Percentiles rank a stretch among this genome's conserved stretches.
These are phyloP conservation scores for Panthera uncia DNA, from an alignment of 2,113 vertebrate species.

Conservation along the genomic window DNA sequence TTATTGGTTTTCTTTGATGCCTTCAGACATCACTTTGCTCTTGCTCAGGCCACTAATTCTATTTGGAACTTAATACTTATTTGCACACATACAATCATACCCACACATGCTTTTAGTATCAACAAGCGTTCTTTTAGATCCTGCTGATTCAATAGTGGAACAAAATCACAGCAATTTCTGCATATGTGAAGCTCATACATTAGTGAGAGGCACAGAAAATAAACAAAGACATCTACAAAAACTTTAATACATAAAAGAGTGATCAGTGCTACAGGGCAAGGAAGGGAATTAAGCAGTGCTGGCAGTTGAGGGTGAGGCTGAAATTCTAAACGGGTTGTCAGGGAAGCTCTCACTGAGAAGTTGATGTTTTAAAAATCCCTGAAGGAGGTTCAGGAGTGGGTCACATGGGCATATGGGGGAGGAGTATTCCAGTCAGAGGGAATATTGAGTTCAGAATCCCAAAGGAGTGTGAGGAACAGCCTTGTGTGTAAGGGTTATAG, in stretches of 20 bases:
- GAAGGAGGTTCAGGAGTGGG: neutral
- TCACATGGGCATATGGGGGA: neutral
- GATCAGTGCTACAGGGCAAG: neutral
- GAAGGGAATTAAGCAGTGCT: neutral
- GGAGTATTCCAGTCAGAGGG: neutral
- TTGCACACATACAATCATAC: neutral
- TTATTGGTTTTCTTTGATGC: neutral
- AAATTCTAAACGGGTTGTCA: neutral
- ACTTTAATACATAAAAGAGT: neutral
- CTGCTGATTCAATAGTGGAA: neutral
- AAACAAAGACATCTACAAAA: neutral
- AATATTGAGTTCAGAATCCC: neutral
- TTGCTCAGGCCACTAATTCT: neutral
- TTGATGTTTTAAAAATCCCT: neutral
- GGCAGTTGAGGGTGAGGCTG: neutral
- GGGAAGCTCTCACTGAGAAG: too few relatives aligned
- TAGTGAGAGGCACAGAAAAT: neutral
- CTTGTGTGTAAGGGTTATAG: neutral
- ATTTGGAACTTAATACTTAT: neutral
- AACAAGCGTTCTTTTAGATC: neutral
- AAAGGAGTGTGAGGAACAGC: neutral
- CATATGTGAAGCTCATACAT: neutral
- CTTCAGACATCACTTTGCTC: neutral
- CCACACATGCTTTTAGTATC: neutral
- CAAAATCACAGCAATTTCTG: neutral